Evolutionary conservation across 2,888 invertebrate genomes (phyloP).

Genomic region (Villa cingulata): DNA sequence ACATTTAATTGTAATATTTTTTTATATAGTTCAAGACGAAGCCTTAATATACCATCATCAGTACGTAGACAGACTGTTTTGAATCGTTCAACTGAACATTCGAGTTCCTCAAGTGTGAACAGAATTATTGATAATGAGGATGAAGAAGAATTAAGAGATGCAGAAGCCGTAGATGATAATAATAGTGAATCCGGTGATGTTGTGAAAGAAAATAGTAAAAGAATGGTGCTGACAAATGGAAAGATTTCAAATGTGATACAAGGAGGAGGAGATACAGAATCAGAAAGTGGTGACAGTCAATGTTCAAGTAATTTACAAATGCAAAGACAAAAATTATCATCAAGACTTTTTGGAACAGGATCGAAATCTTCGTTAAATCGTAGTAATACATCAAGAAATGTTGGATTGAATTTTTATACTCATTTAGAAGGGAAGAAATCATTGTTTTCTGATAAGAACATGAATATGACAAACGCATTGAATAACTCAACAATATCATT

Average conservation of each 20-base stretch:
- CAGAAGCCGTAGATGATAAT: no score
- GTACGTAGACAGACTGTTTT: constrained; percentile 22
- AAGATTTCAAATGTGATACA: constrained; percentile 3
- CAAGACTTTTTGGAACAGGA: constrained; percentile 11
- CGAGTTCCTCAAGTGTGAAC: constrained; percentile 3
- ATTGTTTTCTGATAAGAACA: constrained; percentile 25
- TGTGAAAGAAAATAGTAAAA: not conserved
- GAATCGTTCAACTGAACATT: constrained; percentile 12
- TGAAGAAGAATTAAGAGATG: not conserved
- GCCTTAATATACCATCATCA: constrained; percentile 25
- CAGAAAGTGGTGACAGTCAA: constrained; percentile 23
- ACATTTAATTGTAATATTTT: not conserved
- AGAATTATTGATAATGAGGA: constrained; percentile 9
- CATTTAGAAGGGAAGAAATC: constrained; percentile 34
- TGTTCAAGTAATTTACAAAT: constrained; percentile 13
- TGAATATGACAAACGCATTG: constrained; percentile 17
- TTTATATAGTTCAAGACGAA: constrained; percentile 24
- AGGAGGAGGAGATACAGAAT: constrained; percentile 16
- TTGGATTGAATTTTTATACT: constrained; percentile 28
- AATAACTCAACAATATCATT: constrained; percentile 33
- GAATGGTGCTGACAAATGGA: constrained; percentile 7
- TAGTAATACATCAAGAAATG: constrained; percentile 18
- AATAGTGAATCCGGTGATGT: not conserved
- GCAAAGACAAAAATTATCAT: constrained; percentile 13
- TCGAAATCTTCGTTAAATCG: constrained; percentile 1